Conservation (phyloP, 2,888 invertebrate genomes). For the Catocala sponsa region DNA sequence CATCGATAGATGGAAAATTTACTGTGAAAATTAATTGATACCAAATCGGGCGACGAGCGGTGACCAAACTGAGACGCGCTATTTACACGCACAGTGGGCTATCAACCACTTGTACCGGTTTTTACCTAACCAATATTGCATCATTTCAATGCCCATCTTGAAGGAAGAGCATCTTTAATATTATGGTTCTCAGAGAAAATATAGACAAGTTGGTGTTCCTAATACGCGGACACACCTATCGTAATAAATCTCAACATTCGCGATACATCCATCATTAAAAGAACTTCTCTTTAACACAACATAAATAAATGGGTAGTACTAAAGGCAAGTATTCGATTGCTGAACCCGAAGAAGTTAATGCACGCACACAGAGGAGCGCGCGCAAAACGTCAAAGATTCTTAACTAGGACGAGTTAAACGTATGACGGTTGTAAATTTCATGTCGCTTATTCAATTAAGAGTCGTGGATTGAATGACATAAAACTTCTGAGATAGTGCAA, state of each 20-base stretch:
- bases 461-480: constrained; percentile 85
- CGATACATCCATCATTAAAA: too few species aligned
- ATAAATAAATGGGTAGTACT: constrained; percentile 4
- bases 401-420: constrained; percentile 76
- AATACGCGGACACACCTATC: neutral
- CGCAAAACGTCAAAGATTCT: constrained; percentile 66
- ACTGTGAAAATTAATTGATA: constrained; percentile 57
- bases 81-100: constrained; percentile 27
- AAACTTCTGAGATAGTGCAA: constrained; percentile 83
- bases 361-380: constrained; percentile 48
- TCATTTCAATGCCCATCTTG: constrained; percentile 4
- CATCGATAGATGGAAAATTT: constrained; percentile 30
- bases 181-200: neutral
- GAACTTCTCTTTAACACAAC: constrained; percentile 6
- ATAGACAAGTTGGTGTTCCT: neutral
- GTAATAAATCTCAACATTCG: too few species aligned
- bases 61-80: constrained; percentile 26
- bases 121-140: constrained; percentile 31
- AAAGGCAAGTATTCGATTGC: constrained; percentile 13
- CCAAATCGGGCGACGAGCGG: constrained; percentile 46
- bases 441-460: constrained; percentile 86
- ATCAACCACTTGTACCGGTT: constrained; percentile 37
- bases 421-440: constrained; percentile 84
- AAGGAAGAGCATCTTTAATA: neutral
- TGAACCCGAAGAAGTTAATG: constrained; percentile 50